A percentile compares a stretch with the other conserved stretches of the same genome.
phyloP scores from a whole-genome alignment of 2,888 invertebrate species.

The Aleiodes alternator region DNA sequence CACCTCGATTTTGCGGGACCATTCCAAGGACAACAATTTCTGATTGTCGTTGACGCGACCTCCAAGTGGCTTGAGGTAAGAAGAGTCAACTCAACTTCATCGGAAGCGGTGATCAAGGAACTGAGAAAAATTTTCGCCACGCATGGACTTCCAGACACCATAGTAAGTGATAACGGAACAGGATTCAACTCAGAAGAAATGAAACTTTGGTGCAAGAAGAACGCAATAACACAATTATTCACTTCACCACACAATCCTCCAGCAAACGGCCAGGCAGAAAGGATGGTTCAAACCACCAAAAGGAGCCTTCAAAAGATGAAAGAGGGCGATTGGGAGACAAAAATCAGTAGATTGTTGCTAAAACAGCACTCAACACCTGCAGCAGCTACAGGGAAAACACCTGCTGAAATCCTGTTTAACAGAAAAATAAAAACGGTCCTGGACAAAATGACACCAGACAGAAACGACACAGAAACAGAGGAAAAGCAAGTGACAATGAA shows the following conservation, averaged over 20 bases:
- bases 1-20: constrained; percentile 57
- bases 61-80: constrained; percentile 57
- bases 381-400: constrained; percentile 37
- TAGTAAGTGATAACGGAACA: constrained; percentile 61
- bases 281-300: constrained; percentile 38
- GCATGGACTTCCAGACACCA: constrained; percentile 57
- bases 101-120: constrained; percentile 50
- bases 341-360: constrained; percentile 48
- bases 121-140: constrained; percentile 51
- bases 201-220: constrained; percentile 50
- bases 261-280: constrained; percentile 42
- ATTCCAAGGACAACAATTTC: constrained; percentile 51
- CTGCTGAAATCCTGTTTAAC: constrained; percentile 50
- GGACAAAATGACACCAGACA: background rate
- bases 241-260: constrained; percentile 34
- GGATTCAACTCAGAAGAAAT: constrained; percentile 60
- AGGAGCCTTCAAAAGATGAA: constrained; percentile 7
- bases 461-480: background rate
- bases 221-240: constrained; percentile 50
- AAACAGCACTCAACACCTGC: constrained; percentile 53
- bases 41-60: constrained; percentile 57
- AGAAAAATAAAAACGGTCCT: constrained; percentile 36
- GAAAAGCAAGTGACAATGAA: constrained; percentile 30
- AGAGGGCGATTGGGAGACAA: constrained; percentile 42
- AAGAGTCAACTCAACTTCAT: constrained; percentile 46